phyloP scores from a whole-genome alignment of 1,140 invertebrate species.

The Calliopsis andreniformis region DNA sequence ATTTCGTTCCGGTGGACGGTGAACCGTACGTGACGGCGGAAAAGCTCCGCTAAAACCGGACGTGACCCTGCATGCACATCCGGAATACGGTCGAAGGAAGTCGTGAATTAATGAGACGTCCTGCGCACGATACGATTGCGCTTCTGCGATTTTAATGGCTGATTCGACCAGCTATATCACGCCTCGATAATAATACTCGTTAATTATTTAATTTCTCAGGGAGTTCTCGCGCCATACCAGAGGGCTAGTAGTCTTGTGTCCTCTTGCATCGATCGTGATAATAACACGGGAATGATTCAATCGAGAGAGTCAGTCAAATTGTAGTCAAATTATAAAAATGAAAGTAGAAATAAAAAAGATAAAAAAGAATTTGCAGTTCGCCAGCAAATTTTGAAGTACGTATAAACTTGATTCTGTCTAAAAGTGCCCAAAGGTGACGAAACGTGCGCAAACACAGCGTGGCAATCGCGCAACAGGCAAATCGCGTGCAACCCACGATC shows the following conservation, averaged over 20 bases:
- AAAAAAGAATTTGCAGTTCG: background rate
- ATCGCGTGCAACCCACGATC: background rate
- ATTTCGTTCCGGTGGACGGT: conserved; percentile 50
- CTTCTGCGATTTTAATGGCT: conserved; percentile 43
- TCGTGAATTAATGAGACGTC: conserved; percentile 72
- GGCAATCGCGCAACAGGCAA: conserved; percentile 22
- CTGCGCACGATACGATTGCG: conserved; percentile 71
- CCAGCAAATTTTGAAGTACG: too few species aligned
- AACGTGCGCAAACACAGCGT: background rate
- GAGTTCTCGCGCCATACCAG: background rate
- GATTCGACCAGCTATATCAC: background rate
- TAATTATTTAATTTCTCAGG: too few species aligned
- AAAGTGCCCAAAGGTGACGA: background rate
- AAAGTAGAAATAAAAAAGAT: background rate
- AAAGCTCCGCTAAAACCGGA: conserved; percentile 71
- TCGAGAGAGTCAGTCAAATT: background rate
- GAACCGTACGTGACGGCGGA: conserved; percentile 71
- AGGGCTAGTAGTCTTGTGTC: conserved; percentile 34
- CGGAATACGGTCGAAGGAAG: conserved; percentile 74
- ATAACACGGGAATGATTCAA: too few species aligned
- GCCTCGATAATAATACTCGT: too few species aligned
- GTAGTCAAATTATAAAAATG: background rate
- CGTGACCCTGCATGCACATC: conserved; percentile 78
- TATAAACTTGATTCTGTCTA: too few species aligned
- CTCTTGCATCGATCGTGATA: conserved; percentile 12